Evolutionary conservation across 2,888 invertebrate species (phyloP), one percentile per base, ranked within the genome.

Genomic region (Fragum fragum): DNA sequence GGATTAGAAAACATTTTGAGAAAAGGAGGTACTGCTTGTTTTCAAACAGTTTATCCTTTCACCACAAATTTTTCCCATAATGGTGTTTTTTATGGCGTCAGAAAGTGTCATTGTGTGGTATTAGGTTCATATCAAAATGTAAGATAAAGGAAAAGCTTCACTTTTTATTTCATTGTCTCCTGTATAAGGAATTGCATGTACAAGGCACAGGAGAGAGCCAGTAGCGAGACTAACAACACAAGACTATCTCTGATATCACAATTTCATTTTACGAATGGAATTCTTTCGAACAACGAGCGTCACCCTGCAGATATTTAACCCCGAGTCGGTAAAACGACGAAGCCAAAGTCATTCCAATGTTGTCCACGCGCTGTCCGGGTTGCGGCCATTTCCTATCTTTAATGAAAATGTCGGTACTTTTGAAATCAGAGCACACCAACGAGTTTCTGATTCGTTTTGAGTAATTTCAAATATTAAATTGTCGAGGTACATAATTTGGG

Each of bases 291-390:
- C 42, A 2, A 23, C 2, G 39, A 11, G 7, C 39, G 66, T 66
- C 18, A 14, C 42, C 23, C 3, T 18, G 47, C 5, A 47, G 47
- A 47, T 47, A 47, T 18, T 9, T 14, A 47, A 14, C 47, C 5
- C 14, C 47, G 47, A 14, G 47, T 47, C 47, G 47, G 47, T 47
- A 47, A 47, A 47, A 23, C 66, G 75, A 85, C 75, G 72, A 82
- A 79, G 63, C 69, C 77, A 78, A 68, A 63, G 69, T 55, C 79
- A 83, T 83, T 76, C 83, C 83, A 63, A 52, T 63, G 26, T 42
- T 52, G 79, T 36, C 23, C 76, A 77, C 81, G 74, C 61, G 81
- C 81, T 81, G 68, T 69, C 72, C 59, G 21, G 81, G 68, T 47
- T 59, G 39, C 66, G 28, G 9, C 36, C 42, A 42, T 26, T 21